phyloP scores from a whole-genome alignment of 2,797 vertebrate species.

The Falco naumanni region DNA sequence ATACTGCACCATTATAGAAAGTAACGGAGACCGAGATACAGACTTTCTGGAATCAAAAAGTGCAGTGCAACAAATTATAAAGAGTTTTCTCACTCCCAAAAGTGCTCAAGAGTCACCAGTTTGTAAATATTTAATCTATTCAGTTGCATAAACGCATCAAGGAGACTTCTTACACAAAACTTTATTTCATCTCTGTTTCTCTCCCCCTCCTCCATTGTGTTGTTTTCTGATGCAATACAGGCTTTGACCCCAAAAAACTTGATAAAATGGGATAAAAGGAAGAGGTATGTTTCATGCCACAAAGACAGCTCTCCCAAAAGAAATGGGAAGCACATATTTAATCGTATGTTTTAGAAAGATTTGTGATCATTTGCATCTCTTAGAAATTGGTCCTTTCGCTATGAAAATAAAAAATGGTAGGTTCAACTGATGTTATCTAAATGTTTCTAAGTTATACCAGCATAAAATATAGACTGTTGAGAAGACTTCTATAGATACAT shows the following conservation, averaged over 20 bases:
- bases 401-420: background rate
- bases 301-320: background rate
- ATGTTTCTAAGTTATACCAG: background rate
- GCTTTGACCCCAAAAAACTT: background rate
- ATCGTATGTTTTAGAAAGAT: background rate
- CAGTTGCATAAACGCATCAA: background rate
- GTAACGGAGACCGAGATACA: background rate
- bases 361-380: background rate
- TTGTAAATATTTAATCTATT: constrained; percentile 30
- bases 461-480: background rate
- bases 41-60: background rate
- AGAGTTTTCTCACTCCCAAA: background rate
- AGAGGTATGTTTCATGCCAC: background rate
- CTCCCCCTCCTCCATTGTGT: background rate
- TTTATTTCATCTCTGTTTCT: background rate
- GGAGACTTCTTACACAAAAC: background rate
- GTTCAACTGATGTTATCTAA: background rate
- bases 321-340: background rate
- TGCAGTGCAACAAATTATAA: background rate
- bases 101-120: background rate
- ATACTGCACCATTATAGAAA: background rate
- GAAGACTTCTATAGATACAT: background rate
- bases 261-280: background rate
- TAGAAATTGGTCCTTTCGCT: background rate
- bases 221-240: background rate